Evolutionary conservation across 2,888 invertebrate species (phyloP).

Genomic region (Drosophila formosana): DNA sequence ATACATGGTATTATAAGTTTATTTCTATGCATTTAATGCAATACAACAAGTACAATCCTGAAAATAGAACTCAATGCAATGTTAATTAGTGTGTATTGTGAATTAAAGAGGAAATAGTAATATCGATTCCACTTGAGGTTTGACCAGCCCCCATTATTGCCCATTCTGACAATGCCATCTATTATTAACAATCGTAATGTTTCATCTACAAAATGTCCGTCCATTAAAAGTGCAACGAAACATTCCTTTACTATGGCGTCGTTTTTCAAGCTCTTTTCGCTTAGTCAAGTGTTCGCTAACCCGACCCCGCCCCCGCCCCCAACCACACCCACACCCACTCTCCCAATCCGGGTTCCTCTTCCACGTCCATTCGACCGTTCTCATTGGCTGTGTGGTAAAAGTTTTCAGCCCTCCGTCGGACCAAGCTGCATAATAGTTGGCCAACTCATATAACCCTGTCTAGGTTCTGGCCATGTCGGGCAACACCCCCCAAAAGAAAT

Average conservation of each 20-base stretch:
- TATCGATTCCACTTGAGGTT: constrained; percentile 20
- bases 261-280: constrained; percentile 16
- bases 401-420: constrained; percentile 42
- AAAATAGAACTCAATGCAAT: not conserved
- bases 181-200: constrained; percentile 41
- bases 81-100: not conserved
- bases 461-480: constrained; percentile 34
- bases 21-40: not conserved
- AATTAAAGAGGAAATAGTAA: not conserved
- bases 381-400: constrained; percentile 58
- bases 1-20: too few species aligned
- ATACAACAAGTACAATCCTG: too few species aligned
- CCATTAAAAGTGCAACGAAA: constrained; percentile 25
- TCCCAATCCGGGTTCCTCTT: not conserved
- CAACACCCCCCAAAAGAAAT: constrained; percentile 54
- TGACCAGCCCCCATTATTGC: constrained; percentile 3
- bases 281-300: constrained; percentile 1
- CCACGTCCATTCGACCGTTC: constrained; percentile 28
- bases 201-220: constrained; percentile 48
- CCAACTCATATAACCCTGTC: constrained; percentile 64
- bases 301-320: constrained; percentile 12
- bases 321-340: not conserved
- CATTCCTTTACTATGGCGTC: constrained; percentile 42
- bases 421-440: constrained; percentile 70
- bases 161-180: constrained; percentile 7